These are phyloP conservation scores for Eurosta solidaginis DNA, from an alignment of 1,140 invertebrate genomes.

Conservation along the genomic window DNA sequence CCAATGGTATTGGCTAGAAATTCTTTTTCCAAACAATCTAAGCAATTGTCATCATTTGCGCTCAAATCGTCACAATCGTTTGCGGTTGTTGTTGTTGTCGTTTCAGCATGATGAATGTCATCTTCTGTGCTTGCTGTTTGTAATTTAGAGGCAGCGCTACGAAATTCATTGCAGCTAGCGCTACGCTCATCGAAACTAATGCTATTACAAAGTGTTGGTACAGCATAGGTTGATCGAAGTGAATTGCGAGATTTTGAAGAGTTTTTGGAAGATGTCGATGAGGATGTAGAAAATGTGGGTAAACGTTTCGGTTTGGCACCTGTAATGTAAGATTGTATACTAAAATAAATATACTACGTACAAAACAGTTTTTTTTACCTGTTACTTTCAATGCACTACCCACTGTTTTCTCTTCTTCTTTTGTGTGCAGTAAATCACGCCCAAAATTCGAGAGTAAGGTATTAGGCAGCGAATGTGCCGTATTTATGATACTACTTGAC, in stretches of 20 bases:
- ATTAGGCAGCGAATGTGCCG: conserved; percentile 48
- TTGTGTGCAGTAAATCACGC: conserved; percentile 29
- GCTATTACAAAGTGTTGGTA: conserved; percentile 8
- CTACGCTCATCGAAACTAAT: conserved; percentile 52
- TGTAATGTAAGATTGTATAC: background rate
- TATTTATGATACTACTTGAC: background rate
- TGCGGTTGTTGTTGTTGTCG: background rate
- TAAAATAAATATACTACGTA: background rate
- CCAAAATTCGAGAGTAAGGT: conserved; percentile 43
- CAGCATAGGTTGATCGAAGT: conserved; percentile 36
- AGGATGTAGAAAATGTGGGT: conserved; percentile 44
- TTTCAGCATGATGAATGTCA: background rate
- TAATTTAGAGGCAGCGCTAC: conserved; percentile 27
- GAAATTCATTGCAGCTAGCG: conserved; percentile 54
- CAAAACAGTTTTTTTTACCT: conserved; percentile 22
- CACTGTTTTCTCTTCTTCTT: background rate
- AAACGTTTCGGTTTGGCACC: conserved; percentile 53
- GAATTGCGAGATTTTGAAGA: conserved; percentile 50
- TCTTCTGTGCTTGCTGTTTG: conserved; percentile 3
- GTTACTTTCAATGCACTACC: conserved; percentile 45
- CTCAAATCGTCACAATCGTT: conserved; percentile 29
- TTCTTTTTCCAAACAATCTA: conserved; percentile 57
- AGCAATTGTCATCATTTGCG: conserved; percentile 48
- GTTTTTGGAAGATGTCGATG: conserved; percentile 47
- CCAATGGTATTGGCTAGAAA: conserved; percentile 56